phyloP scores from a whole-genome alignment of 2,888 invertebrate species.

The Eupeodes luniger region DNA sequence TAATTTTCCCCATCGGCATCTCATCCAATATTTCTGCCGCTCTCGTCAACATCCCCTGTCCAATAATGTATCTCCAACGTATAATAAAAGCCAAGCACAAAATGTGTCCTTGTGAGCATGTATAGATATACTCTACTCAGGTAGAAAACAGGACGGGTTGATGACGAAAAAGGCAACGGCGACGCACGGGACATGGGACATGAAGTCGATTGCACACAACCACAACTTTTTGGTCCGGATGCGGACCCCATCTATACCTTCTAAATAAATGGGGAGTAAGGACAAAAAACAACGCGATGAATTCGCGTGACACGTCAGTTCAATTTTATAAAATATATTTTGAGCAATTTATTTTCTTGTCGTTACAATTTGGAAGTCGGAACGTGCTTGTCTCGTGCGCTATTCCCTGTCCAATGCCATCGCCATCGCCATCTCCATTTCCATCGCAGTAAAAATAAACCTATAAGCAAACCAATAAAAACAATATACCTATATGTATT shows the following conservation, averaged over 20 bases:
- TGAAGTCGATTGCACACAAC: constrained; percentile 46
- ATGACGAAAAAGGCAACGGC: not conserved
- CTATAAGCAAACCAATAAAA: constrained; percentile 62
- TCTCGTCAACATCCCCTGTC: constrained; percentile 68
- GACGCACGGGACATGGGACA: not conserved
- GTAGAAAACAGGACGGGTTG: not conserved
- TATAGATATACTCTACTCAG: not conserved
- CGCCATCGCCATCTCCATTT: constrained; percentile 30
- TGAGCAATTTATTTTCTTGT: constrained; percentile 82
- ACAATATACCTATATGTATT: not conserved
- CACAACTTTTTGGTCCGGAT: constrained; percentile 43
- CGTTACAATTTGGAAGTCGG: constrained; percentile 79
- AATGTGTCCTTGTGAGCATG: constrained; percentile 26
- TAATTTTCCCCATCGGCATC: constrained; percentile 74
- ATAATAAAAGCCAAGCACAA: constrained; percentile 79
- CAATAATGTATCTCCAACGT: constrained; percentile 80
- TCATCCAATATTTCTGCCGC: constrained; percentile 68
- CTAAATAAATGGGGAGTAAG: too few relatives aligned
- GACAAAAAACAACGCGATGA: constrained; percentile 47
- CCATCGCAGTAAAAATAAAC: constrained; percentile 60
- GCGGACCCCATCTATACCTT: constrained; percentile 15
- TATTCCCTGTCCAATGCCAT: constrained; percentile 31
- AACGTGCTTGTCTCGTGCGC: constrained; percentile 71
- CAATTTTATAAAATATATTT: constrained; percentile 82
- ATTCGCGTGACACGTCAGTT: constrained; percentile 82